phyloP scores from a whole-genome alignment of 2,113 vertebrate genomes.

The Alces alces region DNA sequence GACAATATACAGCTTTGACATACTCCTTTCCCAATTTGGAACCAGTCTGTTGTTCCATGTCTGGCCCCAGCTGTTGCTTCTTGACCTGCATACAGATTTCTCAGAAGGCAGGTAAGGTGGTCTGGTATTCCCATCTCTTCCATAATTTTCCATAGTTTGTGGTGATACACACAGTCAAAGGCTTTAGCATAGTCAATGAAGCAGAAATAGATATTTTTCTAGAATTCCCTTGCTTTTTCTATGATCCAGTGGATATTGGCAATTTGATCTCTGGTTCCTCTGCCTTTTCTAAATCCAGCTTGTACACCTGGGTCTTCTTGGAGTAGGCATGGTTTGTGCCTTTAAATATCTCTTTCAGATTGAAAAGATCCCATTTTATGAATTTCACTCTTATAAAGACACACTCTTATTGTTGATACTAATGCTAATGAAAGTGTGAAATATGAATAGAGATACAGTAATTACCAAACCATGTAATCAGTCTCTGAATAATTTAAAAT shows the following conservation, averaged over 20 bases:
- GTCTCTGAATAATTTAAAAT: slow-evolving; percentile 46
- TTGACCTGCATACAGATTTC: not conserved
- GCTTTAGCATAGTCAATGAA: not conserved
- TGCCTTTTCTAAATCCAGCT: not conserved
- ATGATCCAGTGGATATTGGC: not conserved
- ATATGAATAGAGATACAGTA: not conserved
- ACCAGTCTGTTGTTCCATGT: not conserved
- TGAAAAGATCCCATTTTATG: not conserved
- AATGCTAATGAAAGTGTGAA: not conserved
- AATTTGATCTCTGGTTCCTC: not conserved
- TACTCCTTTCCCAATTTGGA: not conserved
- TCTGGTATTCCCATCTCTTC: not conserved
- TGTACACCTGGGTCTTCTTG: not conserved
- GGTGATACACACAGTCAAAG: not conserved
- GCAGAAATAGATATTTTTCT: not conserved
- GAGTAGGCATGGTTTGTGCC: not conserved
- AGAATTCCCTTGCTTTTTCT: not conserved
- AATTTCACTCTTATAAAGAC: slow-evolving; percentile 8
- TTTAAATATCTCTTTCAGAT: not conserved
- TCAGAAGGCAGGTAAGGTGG: not conserved
- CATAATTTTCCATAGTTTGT: not conserved
- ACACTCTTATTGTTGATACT: not conserved
- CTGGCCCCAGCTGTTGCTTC: not conserved
- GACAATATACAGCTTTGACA: not conserved
- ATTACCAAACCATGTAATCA: not conserved